These are phyloP conservation scores for Tragelaphus oryx DNA, from an alignment of 2,797 vertebrate genomes.

Conservation along the genomic window DNA sequence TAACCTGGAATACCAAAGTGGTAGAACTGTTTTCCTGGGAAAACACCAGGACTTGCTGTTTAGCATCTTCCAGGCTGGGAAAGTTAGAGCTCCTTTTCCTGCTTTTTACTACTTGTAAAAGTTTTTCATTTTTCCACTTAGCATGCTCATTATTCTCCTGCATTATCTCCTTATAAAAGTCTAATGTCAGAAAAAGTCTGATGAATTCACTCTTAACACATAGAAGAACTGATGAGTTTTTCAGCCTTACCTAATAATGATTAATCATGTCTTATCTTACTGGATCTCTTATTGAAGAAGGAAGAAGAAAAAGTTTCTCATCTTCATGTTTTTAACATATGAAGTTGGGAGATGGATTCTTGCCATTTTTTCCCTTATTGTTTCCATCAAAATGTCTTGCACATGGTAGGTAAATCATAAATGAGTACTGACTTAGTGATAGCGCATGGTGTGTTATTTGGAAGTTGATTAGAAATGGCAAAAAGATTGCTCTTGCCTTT, in stretches of 20 bases:
- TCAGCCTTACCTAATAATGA: not conserved
- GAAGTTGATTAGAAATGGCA: not conserved
- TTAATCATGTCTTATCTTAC: not conserved
- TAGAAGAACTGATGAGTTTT: not conserved
- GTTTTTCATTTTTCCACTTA: not conserved
- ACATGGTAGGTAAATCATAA: not conserved
- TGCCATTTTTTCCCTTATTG: not conserved
- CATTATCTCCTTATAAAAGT: not conserved
- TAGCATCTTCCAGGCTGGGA: not conserved
- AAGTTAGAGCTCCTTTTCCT: not conserved
- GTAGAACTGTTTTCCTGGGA: not conserved
- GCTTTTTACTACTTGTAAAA: not conserved
- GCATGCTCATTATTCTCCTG: not conserved
- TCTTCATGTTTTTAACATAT: not conserved
- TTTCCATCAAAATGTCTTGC: not conserved
- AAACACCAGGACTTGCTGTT: not conserved
- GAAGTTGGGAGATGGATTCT: not conserved
- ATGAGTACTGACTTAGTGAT: not conserved
- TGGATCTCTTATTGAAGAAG: not conserved
- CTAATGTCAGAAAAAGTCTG: not conserved
- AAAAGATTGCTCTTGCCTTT: slow-evolving; percentile 9
- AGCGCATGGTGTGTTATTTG: not conserved
- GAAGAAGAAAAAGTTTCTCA: not conserved
- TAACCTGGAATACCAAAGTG: not conserved
- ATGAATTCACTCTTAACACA: not conserved